These are phyloP conservation scores for Lepidochitona cinerea DNA, from an alignment of 2,888 invertebrate species.

Conservation along the genomic window DNA sequence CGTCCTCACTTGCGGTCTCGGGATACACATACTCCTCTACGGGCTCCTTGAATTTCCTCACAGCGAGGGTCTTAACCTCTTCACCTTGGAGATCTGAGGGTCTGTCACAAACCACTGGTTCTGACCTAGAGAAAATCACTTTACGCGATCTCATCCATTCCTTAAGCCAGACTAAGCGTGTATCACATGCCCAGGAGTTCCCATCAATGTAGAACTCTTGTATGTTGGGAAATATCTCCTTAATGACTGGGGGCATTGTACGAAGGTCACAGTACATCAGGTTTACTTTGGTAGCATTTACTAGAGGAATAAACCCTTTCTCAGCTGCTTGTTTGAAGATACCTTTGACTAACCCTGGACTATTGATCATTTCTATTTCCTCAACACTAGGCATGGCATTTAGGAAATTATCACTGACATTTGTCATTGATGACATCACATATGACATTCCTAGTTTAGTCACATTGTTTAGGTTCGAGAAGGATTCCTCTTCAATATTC, in stretches of 20 bases:
- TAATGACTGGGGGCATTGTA: constrained; percentile 79
- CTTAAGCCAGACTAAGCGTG: constrained; percentile 66
- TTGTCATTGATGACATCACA: constrained; percentile 24
- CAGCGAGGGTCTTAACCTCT: not conserved
- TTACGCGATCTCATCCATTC: constrained; percentile 77
- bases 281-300: constrained; percentile 75
- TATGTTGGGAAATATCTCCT: constrained; percentile 80
- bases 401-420: constrained; percentile 42
- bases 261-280: constrained; percentile 78
- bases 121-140: constrained; percentile 66
- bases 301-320: constrained; percentile 1
- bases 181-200: constrained; percentile 80
- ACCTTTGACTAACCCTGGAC: constrained; percentile 42
- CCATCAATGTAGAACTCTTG: constrained; percentile 79
- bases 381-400: constrained; percentile 42
- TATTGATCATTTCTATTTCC: constrained; percentile 48
- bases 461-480: constrained; percentile 40
- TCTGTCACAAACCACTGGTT: constrained; percentile 70
- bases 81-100: constrained; percentile 47
- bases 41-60: not conserved
- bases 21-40: not conserved
- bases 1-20: not conserved
- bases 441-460: constrained; percentile 45
- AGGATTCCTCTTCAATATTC: constrained; percentile 43
- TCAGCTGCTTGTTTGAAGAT: constrained; percentile 32